A percentile compares a stretch with the other conserved stretches of the same genome.
phyloP scores from a whole-genome alignment of 1,140 invertebrate species.

The Nephila pilipes region DNA sequence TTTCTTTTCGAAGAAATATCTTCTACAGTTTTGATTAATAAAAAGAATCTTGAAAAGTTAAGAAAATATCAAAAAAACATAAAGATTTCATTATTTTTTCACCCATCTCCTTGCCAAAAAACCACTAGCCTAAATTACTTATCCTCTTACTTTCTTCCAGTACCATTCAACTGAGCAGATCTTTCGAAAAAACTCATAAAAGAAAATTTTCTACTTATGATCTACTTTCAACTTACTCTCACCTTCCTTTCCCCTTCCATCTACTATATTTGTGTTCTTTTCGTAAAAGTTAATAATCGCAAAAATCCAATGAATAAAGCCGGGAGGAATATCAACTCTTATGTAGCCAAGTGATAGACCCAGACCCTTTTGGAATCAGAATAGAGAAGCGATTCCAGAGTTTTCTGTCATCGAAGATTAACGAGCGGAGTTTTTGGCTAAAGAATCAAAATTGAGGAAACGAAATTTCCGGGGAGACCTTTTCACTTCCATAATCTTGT shows the following conservation, averaged over 20 bases:
- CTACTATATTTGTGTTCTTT: neutral
- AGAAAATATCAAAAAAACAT: too few species aligned
- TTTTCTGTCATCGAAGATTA: slow-evolving; percentile 38
- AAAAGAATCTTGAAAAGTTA: too few species aligned
- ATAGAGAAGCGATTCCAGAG: neutral
- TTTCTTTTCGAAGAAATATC: too few species aligned
- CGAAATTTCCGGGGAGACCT: slow-evolving; percentile 30
- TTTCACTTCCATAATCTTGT: slow-evolving; percentile 35
- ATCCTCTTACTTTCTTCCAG: neutral
- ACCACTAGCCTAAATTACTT: neutral
- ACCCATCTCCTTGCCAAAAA: neutral
- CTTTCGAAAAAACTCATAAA: neutral
- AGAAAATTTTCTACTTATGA: neutral
- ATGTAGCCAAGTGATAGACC: neutral
- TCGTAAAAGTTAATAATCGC: slow-evolving; percentile 10
- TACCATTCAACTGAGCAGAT: neutral
- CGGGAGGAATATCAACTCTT: neutral
- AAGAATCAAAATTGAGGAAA: slow-evolving; percentile 47
- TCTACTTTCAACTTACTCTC: neutral
- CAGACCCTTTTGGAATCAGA: neutral
- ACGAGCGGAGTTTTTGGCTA: slow-evolving; percentile 22
- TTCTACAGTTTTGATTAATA: too few species aligned
- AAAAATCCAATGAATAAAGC: neutral
- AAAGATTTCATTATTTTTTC: neutral
- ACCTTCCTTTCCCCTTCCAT: neutral